A percentile compares a stretch with the other conserved stretches of the same genome.
Evolutionary conservation across 37 sponge, comb jelly and placozoan genomes (phyloP).

Genomic region (Beroe forskalii): DNA sequence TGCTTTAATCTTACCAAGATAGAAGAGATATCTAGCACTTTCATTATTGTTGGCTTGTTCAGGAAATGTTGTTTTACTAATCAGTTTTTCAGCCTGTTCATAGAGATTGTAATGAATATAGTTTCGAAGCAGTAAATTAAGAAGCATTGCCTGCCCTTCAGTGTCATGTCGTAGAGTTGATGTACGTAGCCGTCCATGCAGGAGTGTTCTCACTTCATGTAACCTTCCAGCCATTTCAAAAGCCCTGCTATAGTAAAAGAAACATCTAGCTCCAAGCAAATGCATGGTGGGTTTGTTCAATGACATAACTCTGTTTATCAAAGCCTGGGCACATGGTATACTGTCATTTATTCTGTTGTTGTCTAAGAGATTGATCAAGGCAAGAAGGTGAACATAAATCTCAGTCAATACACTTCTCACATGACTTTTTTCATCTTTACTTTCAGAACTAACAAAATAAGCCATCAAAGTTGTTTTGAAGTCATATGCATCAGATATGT

Average conservation of each 20-base stretch:
- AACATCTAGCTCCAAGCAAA: conserved; percentile 80
- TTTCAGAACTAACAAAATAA: conserved; percentile 5
- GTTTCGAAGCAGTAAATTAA: conserved; percentile 91
- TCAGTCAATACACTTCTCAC: conserved; percentile 66
- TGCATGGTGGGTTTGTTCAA: conserved; percentile 81
- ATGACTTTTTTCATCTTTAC: conserved; percentile 36
- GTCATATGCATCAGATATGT: conserved; percentile 51
- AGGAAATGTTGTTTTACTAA: conserved; percentile 89
- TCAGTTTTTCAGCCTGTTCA: conserved; percentile 91
- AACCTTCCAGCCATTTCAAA: conserved; percentile 82
- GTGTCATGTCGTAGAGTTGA: conserved; percentile 84
- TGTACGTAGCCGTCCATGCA: conserved; percentile 88
- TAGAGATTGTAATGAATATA: conserved; percentile 93
- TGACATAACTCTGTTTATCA: conserved; percentile 72
- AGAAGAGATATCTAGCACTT: conserved; percentile 86
- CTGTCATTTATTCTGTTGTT: conserved; percentile 56
- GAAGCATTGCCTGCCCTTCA: conserved; percentile 84
- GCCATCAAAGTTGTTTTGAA: conserved; percentile 41
- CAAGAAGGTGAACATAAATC: conserved; percentile 80
- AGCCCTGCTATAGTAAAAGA: conserved; percentile 88
- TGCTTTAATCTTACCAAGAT: conserved; percentile 87
- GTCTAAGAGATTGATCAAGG: conserved; percentile 77
- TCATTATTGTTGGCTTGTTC: conserved; percentile 91
- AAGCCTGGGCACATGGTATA: conserved; percentile 73
- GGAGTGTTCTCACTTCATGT: conserved; percentile 76